Evolutionary conservation across 1,140 invertebrate species (phyloP), one percentile per base, ranked within the genome.

Genomic region (Lucilia sericata): DNA sequence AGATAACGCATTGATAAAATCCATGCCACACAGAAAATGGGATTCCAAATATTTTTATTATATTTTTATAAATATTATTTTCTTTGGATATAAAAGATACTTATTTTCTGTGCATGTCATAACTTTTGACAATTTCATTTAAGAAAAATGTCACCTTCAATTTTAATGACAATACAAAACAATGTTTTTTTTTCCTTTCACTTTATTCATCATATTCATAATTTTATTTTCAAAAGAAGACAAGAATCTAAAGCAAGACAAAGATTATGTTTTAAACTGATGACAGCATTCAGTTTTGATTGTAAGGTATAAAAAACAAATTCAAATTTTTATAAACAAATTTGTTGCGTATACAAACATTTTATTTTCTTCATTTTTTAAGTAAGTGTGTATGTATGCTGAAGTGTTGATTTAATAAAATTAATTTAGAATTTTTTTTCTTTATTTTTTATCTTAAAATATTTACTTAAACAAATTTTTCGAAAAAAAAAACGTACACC

Each of bases 111-210:
- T 36, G 36, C 34, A 76, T 76, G 74, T 76, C 74, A 76, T 36
- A 42, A 76, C 13, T 76, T 76, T 76, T 76, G 74, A 76, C 74
- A 76, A 76, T 76, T 76, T 76, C 74, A 76, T 76, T 76, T 42
- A 42, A 76, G 34, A 76, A 42, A 42, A 76, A 76, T 76, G 74
- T 76, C 74, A 76, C 34, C 34, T 76, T 76, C 74, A 76, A 76
- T 76, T 76, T 42, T 76, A 36, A 76, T 36, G 74, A 76, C 74
- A 75, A 75, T n/a, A 76, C 74, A 42, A 76, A n/a, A 76, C 74
- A 76, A 76, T 76, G 4, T 17, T 76, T 9, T 76, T 76, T 76
- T 8, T n/a, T n/a, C n/a, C 2, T 30, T 30, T 74, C 30, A 30
- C 74, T 74, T 21, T 13, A 74, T 74, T 74, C 9, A 9, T 42